phyloP scores from a whole-genome alignment of 1,140 invertebrate species.

The Rhopalosiphum maidis region DNA sequence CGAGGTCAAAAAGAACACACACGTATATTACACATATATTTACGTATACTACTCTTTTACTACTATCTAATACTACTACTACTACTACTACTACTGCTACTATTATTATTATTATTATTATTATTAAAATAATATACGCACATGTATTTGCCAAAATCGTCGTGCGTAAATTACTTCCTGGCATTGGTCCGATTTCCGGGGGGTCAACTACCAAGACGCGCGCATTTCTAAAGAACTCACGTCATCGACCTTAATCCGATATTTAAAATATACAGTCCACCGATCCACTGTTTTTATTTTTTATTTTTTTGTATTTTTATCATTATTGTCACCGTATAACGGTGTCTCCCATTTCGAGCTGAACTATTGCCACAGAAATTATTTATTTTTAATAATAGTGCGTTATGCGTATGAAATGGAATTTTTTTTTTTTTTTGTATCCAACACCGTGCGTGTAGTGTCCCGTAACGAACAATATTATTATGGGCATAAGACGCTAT shows the following conservation, averaged over 20 bases:
- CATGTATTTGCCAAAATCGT: neutral
- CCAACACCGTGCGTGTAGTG: neutral
- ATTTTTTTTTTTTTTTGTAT: neutral
- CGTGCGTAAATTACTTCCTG: slow-evolving; percentile 40
- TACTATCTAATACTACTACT: no score
- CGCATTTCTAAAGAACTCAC: slow-evolving; percentile 10
- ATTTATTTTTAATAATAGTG: neutral
- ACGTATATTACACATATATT: neutral
- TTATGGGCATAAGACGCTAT: neutral
- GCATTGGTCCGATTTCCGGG: slow-evolving; percentile 33
- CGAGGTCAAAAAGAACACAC: slow-evolving; percentile 15
- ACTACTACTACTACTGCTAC: no score
- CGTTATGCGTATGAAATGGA: neutral
- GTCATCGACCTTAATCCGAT: slow-evolving; percentile 13
- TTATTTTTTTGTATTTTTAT: slow-evolving; percentile 7
- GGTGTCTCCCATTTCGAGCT: neutral
- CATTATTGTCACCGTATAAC: neutral
- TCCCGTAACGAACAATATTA: neutral
- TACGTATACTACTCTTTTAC: neutral
- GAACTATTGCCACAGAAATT: neutral
- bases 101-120: neutral
- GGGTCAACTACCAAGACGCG: neutral
- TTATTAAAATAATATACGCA: neutral
- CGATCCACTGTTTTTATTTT: neutral
- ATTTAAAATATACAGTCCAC: neutral